phyloP scores from a whole-genome alignment of 2,797 vertebrate genomes.

The Cynopterus sphinx region DNA sequence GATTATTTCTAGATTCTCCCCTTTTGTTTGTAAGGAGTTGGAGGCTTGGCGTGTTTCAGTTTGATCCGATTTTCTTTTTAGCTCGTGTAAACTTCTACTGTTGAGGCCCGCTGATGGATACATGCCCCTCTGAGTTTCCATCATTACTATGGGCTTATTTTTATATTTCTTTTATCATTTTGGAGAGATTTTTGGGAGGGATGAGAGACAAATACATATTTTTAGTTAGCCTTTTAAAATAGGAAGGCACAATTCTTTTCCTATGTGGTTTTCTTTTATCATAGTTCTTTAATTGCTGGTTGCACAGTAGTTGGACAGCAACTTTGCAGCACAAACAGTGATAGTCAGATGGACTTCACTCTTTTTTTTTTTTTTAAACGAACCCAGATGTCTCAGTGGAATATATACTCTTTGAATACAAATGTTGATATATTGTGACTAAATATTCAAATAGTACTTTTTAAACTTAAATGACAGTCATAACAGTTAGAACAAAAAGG shows the following conservation, averaged over 20 bases:
- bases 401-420: constrained; percentile 1
- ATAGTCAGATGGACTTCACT: neutral
- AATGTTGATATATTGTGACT: constrained; percentile 34
- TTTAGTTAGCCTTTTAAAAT: constrained; percentile 28
- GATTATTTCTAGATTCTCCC: neutral
- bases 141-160: neutral
- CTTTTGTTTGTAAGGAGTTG: neutral
- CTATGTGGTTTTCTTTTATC: constrained; percentile 23
- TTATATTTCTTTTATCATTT: constrained; percentile 11
- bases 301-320: neutral
- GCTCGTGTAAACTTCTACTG: neutral
- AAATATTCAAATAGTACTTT: constrained; percentile 50
- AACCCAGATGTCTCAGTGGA: constrained; percentile 38
- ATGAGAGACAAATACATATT: neutral
- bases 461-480: constrained; percentile 30
- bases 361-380: neutral
- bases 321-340: neutral
- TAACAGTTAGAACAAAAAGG: constrained; percentile 30
- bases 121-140: constrained; percentile 6
- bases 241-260: constrained; percentile 11
- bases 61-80: neutral
- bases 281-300: neutral
- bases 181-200: neutral
- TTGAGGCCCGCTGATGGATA: neutral
- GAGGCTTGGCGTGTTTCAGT: neutral